Evolutionary conservation across 2,888 invertebrate genomes (phyloP).

Genomic region (Choristoneura rosaceana): DNA sequence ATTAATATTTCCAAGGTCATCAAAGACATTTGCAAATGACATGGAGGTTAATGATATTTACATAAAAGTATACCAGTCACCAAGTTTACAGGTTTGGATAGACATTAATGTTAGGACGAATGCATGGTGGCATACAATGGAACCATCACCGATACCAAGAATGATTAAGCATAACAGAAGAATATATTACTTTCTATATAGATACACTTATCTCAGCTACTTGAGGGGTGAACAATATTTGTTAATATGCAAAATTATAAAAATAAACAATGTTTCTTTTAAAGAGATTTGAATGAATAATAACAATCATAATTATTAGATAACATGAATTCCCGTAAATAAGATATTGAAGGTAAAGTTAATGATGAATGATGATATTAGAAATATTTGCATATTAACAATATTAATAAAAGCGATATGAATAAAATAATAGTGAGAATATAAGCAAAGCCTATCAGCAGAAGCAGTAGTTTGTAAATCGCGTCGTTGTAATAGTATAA

Average conservation of each 20-base stretch:
- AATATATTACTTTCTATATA: slow-evolving; percentile 67
- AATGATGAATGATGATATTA: not conserved
- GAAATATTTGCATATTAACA: slow-evolving; percentile 50
- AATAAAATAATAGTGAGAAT: slow-evolving; percentile 31
- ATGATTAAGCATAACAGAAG: slow-evolving; percentile 82
- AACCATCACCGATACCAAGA: slow-evolving; percentile 84
- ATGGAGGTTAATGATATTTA: slow-evolving; percentile 34
- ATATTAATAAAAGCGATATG: slow-evolving; percentile 39
- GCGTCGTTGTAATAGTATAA: not conserved
- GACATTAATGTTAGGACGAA: slow-evolving; percentile 60
- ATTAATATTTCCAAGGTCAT: slow-evolving; percentile 19
- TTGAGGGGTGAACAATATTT: slow-evolving; percentile 44
- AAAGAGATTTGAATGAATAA: not conserved
- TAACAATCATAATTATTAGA: no score
- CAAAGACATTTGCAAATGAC: slow-evolving; percentile 16
- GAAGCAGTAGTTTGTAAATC: slow-evolving; percentile 24
- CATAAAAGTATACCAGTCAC: slow-evolving; percentile 23
- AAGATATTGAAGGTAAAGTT: not conserved
- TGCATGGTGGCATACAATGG: slow-evolving; percentile 72
- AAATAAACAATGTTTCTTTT: not conserved
- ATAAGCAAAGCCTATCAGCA: slow-evolving; percentile 36
- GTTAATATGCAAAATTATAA: slow-evolving; percentile 29
- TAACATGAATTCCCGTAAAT: not conserved
- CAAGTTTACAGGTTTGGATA: slow-evolving; percentile 51
- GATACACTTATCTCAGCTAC: slow-evolving; percentile 48